Percentiles rank a stretch among this genome's conserved stretches.
phyloP scores from a whole-genome alignment of 2,888 invertebrate genomes.

The Epinotia brunnichana region DNA sequence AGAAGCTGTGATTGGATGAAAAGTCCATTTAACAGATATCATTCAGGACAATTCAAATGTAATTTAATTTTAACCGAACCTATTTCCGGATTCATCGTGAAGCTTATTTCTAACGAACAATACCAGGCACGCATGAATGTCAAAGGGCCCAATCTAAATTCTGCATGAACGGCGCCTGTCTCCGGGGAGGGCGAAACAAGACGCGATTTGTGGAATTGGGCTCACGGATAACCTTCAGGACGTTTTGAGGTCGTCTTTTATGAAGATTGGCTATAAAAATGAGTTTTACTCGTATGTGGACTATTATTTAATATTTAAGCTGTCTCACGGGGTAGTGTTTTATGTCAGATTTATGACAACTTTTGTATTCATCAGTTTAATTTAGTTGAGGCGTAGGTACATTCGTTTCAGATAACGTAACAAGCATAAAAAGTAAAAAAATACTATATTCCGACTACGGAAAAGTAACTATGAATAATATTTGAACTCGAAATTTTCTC shows the following conservation, averaged over 20 bases:
- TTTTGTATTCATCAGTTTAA: constrained; percentile 11
- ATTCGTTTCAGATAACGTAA: too few species aligned
- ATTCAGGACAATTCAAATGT: not conserved
- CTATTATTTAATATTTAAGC: constrained; percentile 26
- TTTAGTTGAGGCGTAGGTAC: not conserved
- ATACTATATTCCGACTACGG: too few species aligned
- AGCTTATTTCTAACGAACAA: constrained; percentile 34
- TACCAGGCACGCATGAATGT: constrained; percentile 39
- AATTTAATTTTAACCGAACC: constrained; percentile 18
- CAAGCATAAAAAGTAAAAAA: too few species aligned
- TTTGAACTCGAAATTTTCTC: too few species aligned
- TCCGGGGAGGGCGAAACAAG: constrained; percentile 22
- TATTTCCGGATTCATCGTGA: constrained; percentile 10
- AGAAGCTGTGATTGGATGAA: not conserved
- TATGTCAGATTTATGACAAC: constrained; percentile 14
- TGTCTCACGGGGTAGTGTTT: constrained; percentile 8
- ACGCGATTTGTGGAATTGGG: constrained; percentile 20
- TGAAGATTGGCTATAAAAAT: constrained; percentile 41
- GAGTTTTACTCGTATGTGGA: constrained; percentile 20
- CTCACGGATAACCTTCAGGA: constrained; percentile 26
- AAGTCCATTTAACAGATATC: not conserved
- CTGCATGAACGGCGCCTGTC: constrained; percentile 31
- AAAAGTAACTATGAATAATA: too few species aligned
- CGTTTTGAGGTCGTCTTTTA: constrained; percentile 39
- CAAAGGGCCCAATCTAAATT: constrained; percentile 41